Percentiles rank a stretch among this genome's conserved stretches.
phyloP scores from a whole-genome alignment of 2,113 vertebrate species.

The Actinemys pallida region DNA sequence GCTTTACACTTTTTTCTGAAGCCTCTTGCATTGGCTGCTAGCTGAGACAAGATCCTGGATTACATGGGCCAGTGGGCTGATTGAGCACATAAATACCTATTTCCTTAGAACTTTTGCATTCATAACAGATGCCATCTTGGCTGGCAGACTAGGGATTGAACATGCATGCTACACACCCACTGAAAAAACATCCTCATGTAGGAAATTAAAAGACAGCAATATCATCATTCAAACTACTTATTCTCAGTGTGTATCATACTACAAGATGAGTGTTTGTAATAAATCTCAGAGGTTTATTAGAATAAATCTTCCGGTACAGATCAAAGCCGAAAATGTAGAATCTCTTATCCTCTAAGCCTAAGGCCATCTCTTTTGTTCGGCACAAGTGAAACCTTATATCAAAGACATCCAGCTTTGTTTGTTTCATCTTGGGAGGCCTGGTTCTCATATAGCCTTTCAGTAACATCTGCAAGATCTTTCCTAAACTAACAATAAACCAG shows the following conservation, averaged over 20 bases:
- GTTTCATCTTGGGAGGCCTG: not conserved
- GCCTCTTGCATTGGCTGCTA: slow-evolving; percentile 10
- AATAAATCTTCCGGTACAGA: not conserved
- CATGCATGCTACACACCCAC: not conserved
- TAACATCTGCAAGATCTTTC: not conserved
- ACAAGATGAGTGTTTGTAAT: not conserved
- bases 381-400: not conserved
- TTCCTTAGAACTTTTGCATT: not conserved
- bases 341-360: not conserved
- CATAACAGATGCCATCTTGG: not conserved
- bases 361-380: rapidly evolving
- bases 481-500: not conserved
- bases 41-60: not conserved
- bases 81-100: rapidly evolving
- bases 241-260: rapidly evolving
- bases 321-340: not conserved
- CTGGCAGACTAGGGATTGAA: not conserved
- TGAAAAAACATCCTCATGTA: not conserved
- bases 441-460: not conserved
- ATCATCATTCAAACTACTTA: not conserved
- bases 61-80: not conserved
- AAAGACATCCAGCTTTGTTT: not conserved
- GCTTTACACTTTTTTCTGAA: not conserved
- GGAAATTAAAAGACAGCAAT: not conserved
- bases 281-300: not conserved